Percentiles rank a stretch among this genome's conserved stretches.
phyloP scores from a whole-genome alignment of 2,113 vertebrate species.

The Meles meles region DNA sequence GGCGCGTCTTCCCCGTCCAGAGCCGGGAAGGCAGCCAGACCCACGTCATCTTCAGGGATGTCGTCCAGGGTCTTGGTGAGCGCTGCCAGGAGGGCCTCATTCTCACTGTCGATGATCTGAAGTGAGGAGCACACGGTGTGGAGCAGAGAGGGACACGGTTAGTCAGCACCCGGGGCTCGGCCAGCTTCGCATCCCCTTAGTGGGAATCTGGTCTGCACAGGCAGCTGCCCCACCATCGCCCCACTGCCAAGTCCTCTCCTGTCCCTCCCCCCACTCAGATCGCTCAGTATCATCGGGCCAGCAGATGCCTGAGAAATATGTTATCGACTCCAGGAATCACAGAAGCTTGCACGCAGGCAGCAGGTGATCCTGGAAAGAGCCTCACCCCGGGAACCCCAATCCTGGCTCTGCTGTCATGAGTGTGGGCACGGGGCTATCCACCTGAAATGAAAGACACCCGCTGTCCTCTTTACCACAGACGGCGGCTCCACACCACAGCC shows the following conservation, averaged over 20 bases:
- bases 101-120: slow-evolving; percentile 93
- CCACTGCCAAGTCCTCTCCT: not conserved
- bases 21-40: slow-evolving; percentile 92
- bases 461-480: not conserved
- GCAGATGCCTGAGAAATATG: not conserved
- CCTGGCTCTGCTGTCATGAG: not conserved
- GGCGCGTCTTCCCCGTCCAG: slow-evolving; percentile 88
- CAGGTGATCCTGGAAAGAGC: not conserved
- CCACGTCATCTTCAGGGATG: slow-evolving; percentile 92
- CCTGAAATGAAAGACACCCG: too few species aligned
- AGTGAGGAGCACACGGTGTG: not conserved
- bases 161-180: not conserved
- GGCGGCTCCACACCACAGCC: not conserved
- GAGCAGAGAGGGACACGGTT: not conserved
- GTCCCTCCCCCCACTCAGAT: not conserved
- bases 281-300: not conserved
- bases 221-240: too few species aligned
- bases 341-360: not conserved
- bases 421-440: not conserved
- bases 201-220: not conserved
- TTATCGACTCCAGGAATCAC: not conserved
- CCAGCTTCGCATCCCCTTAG: rapidly evolving
- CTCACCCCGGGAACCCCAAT: not conserved
- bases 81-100: slow-evolving; percentile 95
- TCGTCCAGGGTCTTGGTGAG: slow-evolving; percentile 96